A percentile compares a stretch with the other conserved stretches of the same genome.
Evolutionary conservation across 1,140 invertebrate genomes (phyloP).

Genomic region (Cotesia typhae): DNA sequence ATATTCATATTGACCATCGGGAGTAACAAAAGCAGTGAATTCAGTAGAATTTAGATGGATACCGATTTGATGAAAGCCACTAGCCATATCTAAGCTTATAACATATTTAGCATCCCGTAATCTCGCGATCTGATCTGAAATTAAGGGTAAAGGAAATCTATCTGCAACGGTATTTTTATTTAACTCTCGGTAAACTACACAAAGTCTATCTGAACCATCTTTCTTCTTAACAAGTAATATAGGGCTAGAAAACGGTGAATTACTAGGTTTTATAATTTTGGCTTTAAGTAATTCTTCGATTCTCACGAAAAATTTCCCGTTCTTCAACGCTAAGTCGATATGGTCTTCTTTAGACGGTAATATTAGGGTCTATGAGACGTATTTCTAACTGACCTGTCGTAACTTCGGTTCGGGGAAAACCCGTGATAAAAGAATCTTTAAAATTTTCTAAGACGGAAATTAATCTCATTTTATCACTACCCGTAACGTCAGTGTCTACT

Average conservation of each 20-base stretch:
- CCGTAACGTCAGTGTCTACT: conserved; percentile 17
- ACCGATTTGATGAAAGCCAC: conserved; percentile 63
- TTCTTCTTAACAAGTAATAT: conserved; percentile 31
- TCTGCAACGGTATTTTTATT: conserved; percentile 33
- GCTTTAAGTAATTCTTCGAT: conserved; percentile 15
- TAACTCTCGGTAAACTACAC: conserved; percentile 31
- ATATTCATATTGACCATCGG: conserved; percentile 59
- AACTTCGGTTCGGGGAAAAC: not conserved
- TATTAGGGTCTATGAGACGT: conserved; percentile 12
- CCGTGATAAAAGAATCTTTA: conserved; percentile 14
- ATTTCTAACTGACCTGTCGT: conserved; percentile 11
- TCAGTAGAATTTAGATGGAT: conserved; percentile 51
- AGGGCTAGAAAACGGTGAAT: conserved; percentile 28
- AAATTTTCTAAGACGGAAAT: conserved; percentile 3
- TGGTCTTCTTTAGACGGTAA: conserved; percentile 20
- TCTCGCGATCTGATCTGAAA: too few species aligned
- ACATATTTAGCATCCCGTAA: too few species aligned
- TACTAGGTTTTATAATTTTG: conserved; percentile 13
- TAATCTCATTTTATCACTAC: not conserved
- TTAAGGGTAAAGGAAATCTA: conserved; percentile 25
- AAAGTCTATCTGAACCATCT: conserved; percentile 31
- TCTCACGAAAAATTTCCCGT: conserved; percentile 1
- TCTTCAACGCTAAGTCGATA: conserved; percentile 13
- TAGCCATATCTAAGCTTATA: too few species aligned
- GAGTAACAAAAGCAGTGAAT: conserved; percentile 40